Evolutionary conservation across 1,140 invertebrate genomes (phyloP), one percentile per base, ranked within the genome.

Genomic region (Triops longicaudatus): DNA sequence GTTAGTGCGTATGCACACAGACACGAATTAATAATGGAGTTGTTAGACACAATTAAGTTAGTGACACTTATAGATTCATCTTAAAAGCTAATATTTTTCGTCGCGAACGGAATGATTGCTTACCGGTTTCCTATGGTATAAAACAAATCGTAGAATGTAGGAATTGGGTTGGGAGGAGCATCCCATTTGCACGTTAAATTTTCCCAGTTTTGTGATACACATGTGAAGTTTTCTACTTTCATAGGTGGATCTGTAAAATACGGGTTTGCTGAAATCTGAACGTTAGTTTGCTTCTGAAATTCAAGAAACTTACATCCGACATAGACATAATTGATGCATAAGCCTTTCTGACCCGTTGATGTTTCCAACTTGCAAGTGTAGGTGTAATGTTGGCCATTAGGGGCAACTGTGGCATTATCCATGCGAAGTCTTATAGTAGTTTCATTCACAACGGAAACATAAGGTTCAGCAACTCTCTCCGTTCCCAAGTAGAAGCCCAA

Each of bases 391-490:
- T 85, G 85, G 81, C 84, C 84, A 43, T 82, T 81, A 11, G 82
- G 82, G 11, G 84, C 82, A 7, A 83, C 81, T 22, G 83, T 83
- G 73, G 86, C 86, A 76, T 83, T 79, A 26, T 85, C 78, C 2
- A 87, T 82, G 44, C 81, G 82, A 75, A 88, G 79, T 73, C 81
- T 80, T 75, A 87, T 83, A 6, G 86, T 85, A 4, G 87, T 87
- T 72, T 83, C 82, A 79, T 88, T 88, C 11, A 87, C 28, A 28
- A 87, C 81, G 2, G 73, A 81, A 7, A 86, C 81, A 78, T 80
- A 85, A 75, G 86, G 82, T 0, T 80, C 78, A 28, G 84, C 81
- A 73, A 87, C 81, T 73, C 80, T 80, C 31, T 83, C 81, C 27
- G 82, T 80, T 31, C 84, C 83, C n/a, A 83, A 83, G 78, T 82